Evolutionary conservation across 2,888 invertebrate species (phyloP), one percentile per base, ranked within the genome.

Genomic region (Melieria crassipennis): DNA sequence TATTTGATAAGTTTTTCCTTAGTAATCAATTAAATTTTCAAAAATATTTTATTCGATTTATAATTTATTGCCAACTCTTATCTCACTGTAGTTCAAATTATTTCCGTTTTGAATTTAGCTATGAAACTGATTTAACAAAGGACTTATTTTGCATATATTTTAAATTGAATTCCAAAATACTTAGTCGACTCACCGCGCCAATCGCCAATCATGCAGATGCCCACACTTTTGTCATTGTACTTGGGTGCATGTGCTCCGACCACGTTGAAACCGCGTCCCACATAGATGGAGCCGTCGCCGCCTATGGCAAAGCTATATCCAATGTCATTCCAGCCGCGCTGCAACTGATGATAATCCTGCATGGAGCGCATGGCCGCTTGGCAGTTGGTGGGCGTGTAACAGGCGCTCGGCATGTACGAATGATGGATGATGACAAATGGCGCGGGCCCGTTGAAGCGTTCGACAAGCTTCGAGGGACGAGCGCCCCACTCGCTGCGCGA

Each of bases 381-480:
- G 79, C 93, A 93, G 5, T 88, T 85, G 2, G 85, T 82, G 0
- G 86, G 84, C 0, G 87, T 88, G 76, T 86, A 85, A 83, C 93
- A 93, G 7, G 90, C 91, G 0, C 83, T 87, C 0, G 92, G 92
- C 60, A 88, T 85, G 83, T 91, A 91, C 0, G 92, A 91, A 85
- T 93, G 93, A 82, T 93, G 93, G 76, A 93, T 91, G 74, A 93
- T 89, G 58, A 92, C 92, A 82, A 89, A 91, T 0, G 91, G 90
- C 2, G 91, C 91, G 3, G 92, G 92, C 7, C 88, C 89, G 47
- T 79, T 70, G 78, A 92, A 88, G 0, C 87, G 84, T 64, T 86
- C 83, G 6, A 85, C 81, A 13, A 83, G 77, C 42, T 85, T 89
- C 0, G 91, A 84, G 0, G 88, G 86, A 6, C 84, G 79, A 0